These are phyloP conservation scores for Drosophila paranaensis DNA, from an alignment of 2,888 invertebrate species.

Conservation along the genomic window DNA sequence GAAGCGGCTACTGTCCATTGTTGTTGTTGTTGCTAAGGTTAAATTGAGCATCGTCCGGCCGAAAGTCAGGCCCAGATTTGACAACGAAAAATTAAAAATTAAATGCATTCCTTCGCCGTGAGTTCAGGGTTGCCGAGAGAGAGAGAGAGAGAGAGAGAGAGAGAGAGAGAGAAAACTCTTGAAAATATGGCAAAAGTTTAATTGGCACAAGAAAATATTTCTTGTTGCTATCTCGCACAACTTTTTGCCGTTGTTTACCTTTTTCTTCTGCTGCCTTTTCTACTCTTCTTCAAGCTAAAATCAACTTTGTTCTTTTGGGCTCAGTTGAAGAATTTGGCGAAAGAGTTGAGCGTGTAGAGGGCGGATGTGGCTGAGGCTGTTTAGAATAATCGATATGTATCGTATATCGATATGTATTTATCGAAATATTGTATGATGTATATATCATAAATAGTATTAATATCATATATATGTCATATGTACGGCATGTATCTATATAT, in stretches of 20 bases:
- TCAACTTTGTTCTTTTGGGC: neutral
- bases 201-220: slow-evolving; percentile 37
- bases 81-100: slow-evolving; percentile 66
- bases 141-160: too few species aligned
- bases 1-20: slow-evolving; percentile 39
- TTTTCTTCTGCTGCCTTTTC: neutral
- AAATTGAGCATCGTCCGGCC: slow-evolving; percentile 66
- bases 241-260: neutral
- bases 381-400: neutral
- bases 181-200: slow-evolving; percentile 64
- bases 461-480: too few species aligned
- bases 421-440: too few species aligned
- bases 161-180: neutral
- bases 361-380: neutral
- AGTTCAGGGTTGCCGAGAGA: neutral
- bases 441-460: too few species aligned
- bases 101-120: slow-evolving; percentile 53
- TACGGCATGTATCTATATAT: too few species aligned
- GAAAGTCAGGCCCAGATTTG: slow-evolving; percentile 46
- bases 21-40: slow-evolving; percentile 53
- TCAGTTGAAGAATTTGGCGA: neutral
- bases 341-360: neutral
- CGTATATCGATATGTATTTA: neutral
- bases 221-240: neutral
- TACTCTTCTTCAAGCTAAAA: neutral